These are phyloP conservation scores for Xenopus tropicalis DNA, from an alignment of 2,113 vertebrate species.

Conservation along the genomic window UCB_Xtro_10.0 CM004448.2:61855001-61855500, in stretches of 20 bases:
- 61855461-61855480: too few relatives aligned
- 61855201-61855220: slow-evolving; percentile 14
- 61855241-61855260: not conserved
- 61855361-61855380: too few relatives aligned
- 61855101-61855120: slow-evolving; percentile 30
- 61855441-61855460: too few relatives aligned
- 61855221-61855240: not conserved
- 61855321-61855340: too few relatives aligned
- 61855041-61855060: not conserved
- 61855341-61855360: too few relatives aligned
- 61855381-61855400: too few relatives aligned
- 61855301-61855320: too few relatives aligned
- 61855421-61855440: too few relatives aligned
- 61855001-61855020: slow-evolving; percentile 2
- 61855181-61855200: slow-evolving; percentile 32
- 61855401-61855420: too few relatives aligned
- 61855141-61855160: slow-evolving; percentile 18
- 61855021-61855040: not conserved
- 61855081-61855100: slow-evolving; percentile 29
- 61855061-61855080: not conserved
- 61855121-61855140: slow-evolving; percentile 15
- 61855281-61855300: not conserved
- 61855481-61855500: too few relatives aligned
- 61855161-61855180: slow-evolving; percentile 33
- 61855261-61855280: not conserved